Evolutionary conservation across 2,113 vertebrate species (phyloP).

Genomic region (Phodopus roborovskii): DNA sequence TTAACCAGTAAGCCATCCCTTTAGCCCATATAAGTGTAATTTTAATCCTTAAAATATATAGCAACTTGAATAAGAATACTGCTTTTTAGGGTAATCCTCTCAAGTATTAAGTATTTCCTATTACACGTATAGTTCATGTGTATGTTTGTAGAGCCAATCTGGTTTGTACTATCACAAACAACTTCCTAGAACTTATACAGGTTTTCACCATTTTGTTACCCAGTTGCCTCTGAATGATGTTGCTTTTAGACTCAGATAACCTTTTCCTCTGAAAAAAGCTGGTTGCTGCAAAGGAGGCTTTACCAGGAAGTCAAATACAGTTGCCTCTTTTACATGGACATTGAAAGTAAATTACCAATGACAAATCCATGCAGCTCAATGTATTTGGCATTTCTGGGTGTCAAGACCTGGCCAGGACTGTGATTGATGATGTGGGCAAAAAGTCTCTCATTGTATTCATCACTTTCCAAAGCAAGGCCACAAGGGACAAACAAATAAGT

Average conservation of each 20-base stretch:
- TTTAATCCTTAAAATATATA: background rate
- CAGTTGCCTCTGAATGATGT: background rate
- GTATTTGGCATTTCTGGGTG: conserved; percentile 63
- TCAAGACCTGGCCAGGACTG: conserved; percentile 59
- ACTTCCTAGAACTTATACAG: background rate
- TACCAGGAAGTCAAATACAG: conserved; percentile 77
- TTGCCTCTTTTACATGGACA: conserved; percentile 60
- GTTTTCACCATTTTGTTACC: background rate
- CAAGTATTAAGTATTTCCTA: background rate
- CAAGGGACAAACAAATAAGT: conserved; percentile 7
- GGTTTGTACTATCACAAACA: background rate
- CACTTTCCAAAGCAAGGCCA: conserved; percentile 45
- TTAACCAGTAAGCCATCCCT: background rate
- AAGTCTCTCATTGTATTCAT: background rate
- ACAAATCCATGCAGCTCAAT: background rate
- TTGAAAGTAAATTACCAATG: conserved; percentile 63
- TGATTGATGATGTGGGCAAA: conserved; percentile 42
- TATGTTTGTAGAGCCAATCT: background rate
- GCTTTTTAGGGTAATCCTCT: background rate
- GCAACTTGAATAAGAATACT: background rate
- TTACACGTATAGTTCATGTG: background rate
- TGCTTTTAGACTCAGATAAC: background rate
- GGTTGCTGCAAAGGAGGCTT: conserved; percentile 68
- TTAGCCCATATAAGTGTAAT: background rate
- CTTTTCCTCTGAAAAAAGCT: conserved; percentile 1